Evolutionary conservation across 2,888 invertebrate genomes (phyloP).

Genomic region (Mythimna albipuncta): DNA sequence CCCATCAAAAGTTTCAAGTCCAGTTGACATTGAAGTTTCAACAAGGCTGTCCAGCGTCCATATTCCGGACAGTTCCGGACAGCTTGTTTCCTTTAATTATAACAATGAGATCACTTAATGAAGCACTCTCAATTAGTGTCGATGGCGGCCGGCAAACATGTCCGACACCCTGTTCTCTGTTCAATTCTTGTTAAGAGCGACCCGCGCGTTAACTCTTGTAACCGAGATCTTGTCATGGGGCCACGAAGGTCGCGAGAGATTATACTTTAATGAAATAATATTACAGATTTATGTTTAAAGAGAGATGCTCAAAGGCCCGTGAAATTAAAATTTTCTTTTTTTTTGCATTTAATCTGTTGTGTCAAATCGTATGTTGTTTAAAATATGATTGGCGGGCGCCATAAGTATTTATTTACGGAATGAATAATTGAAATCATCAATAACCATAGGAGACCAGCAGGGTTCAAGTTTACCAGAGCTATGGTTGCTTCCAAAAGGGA

Average conservation of each 20-base stretch:
- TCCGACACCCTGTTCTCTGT: constrained; percentile 71
- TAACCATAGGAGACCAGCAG: too few species aligned
- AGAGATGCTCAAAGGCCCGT: too few species aligned
- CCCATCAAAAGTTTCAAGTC: background rate
- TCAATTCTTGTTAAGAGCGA: constrained; percentile 76
- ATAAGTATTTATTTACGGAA: too few species aligned
- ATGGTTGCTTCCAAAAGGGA: too few species aligned
- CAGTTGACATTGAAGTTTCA: constrained; percentile 6
- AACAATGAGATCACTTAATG: constrained; percentile 40
- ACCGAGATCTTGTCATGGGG: constrained; percentile 70
- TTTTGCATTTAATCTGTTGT: too few species aligned
- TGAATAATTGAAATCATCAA: too few species aligned
- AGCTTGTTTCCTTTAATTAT: constrained; percentile 33
- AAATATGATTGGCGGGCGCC: too few species aligned
- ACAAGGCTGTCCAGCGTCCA: background rate
- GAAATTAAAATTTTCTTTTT: too few species aligned
- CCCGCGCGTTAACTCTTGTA: constrained; percentile 78
- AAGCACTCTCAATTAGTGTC: constrained; percentile 53
- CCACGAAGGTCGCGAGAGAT: constrained; percentile 57
- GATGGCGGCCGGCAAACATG: constrained; percentile 69
- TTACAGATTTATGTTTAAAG: too few species aligned
- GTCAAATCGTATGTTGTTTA: too few species aligned
- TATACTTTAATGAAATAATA: background rate
- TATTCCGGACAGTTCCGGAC: background rate
- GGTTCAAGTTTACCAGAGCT: too few species aligned